These are phyloP conservation scores for Yponomeuta sedellus DNA, from an alignment of 2,888 invertebrate species.

Conservation along the genomic window DNA sequence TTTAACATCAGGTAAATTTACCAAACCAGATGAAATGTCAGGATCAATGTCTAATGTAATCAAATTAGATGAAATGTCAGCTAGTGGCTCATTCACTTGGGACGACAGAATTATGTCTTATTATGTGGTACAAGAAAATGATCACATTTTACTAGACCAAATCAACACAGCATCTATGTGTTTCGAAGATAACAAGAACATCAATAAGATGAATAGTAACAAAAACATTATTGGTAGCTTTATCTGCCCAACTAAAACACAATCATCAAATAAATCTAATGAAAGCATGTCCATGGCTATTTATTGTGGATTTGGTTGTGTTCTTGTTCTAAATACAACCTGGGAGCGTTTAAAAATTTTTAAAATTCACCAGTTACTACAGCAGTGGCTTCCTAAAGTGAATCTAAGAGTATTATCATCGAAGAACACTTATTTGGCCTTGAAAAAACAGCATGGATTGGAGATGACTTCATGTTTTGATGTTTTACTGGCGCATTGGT, in stretches of 20 bases:
- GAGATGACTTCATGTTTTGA: constrained; percentile 45
- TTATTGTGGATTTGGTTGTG: neutral
- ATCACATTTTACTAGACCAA: neutral
- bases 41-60: neutral
- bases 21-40: neutral
- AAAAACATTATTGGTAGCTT: neutral
- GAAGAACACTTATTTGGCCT: constrained; percentile 37
- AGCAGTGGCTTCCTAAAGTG: constrained; percentile 1
- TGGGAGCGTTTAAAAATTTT: neutral
- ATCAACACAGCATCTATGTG: neutral
- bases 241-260: neutral
- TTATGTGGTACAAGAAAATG: neutral
- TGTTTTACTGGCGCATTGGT: constrained; percentile 59
- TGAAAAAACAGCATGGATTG: constrained; percentile 49
- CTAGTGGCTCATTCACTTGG: neutral
- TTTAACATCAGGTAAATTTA: neutral
- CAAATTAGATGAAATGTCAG: neutral
- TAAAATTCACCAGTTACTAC: neutral
- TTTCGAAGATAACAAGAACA: neutral
- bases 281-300: neutral
- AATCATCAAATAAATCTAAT: neutral
- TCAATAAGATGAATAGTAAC: neutral
- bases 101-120: neutral
- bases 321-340: neutral
- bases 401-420: constrained; percentile 38